Percentiles rank a stretch among this genome's conserved stretches.
Conservation (phyloP, 2,888 invertebrate species). For the Chorisops tibialis region DNA sequence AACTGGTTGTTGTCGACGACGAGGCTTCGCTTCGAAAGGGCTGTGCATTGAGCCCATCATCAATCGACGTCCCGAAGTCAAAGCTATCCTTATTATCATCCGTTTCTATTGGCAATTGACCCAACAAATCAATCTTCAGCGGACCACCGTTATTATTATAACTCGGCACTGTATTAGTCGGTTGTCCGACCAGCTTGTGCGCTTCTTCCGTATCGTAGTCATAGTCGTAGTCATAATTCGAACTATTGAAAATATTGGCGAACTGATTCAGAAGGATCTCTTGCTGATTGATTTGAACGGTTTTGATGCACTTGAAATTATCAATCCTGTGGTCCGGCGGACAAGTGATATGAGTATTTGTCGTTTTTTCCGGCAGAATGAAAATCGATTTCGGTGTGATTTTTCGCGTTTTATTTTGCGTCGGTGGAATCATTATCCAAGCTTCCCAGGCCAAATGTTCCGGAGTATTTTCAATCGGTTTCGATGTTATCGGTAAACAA, state of each 20-base stretch:
- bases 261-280: constrained; percentile 39
- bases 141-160: constrained; percentile 43
- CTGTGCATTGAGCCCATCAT: constrained; percentile 24
- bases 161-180: neutral
- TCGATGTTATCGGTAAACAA: constrained; percentile 49
- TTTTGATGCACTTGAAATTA: constrained; percentile 47
- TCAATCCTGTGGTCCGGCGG: constrained; percentile 46
- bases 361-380: constrained; percentile 42
- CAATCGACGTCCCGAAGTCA: constrained; percentile 11
- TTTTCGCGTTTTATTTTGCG: constrained; percentile 47
- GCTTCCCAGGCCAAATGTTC: constrained; percentile 51
- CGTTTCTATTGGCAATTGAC: constrained; percentile 42
- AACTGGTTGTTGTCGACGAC: constrained; percentile 16
- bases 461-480: constrained; percentile 50
- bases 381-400: constrained; percentile 52
- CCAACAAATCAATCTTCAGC: constrained; percentile 48
- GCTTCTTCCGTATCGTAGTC: constrained; percentile 42
- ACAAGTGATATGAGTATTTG: constrained; percentile 37
- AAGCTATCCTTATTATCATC: constrained; percentile 23
- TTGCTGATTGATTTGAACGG: constrained; percentile 43
- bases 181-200: neutral
- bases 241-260: constrained; percentile 26
- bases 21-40: constrained; percentile 27
- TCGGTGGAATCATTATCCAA: constrained; percentile 47
- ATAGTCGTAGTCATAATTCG: constrained; percentile 40